phyloP scores from a whole-genome alignment of 2,797 vertebrate genomes.

The Notolepis coatsorum region DNA sequence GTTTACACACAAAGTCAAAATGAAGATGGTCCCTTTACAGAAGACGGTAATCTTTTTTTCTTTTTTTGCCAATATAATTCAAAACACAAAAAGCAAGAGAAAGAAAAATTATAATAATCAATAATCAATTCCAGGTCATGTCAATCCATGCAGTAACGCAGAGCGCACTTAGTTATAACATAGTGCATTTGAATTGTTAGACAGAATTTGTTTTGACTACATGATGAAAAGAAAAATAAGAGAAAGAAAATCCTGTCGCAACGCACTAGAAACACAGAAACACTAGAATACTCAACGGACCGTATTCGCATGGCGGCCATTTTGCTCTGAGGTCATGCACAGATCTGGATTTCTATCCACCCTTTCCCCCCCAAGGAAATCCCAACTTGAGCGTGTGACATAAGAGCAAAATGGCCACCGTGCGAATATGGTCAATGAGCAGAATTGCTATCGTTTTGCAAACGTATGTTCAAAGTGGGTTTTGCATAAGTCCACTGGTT shows the following conservation, averaged over 20 bases:
- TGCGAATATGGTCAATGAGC: too few species aligned
- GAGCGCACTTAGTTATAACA: slow-evolving; percentile 55
- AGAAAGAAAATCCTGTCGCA: slow-evolving; percentile 36
- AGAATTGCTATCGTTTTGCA: slow-evolving; percentile 39
- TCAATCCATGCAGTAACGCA: slow-evolving; percentile 61
- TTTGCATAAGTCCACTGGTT: slow-evolving; percentile 33
- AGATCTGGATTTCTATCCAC: too few species aligned
- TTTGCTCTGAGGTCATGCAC: too few species aligned
- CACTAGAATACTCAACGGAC: slow-evolving; percentile 27
- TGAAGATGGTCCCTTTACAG: slow-evolving; percentile 66
- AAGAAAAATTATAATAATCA: slow-evolving; percentile 28
- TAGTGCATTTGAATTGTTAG: slow-evolving; percentile 63
- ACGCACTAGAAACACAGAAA: slow-evolving; percentile 32
- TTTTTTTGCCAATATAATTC: slow-evolving; percentile 39
- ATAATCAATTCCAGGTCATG: slow-evolving; percentile 52
- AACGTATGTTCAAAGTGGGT: slow-evolving; percentile 7
- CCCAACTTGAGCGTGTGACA: too few species aligned
- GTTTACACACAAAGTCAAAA: slow-evolving; percentile 50
- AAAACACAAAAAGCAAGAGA: slow-evolving; percentile 45
- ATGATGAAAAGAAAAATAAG: slow-evolving; percentile 35
- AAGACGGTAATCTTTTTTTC: slow-evolving; percentile 30
- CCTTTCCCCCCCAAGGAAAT: too few species aligned
- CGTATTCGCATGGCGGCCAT: too few species aligned
- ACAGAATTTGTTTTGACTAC: slow-evolving; percentile 58
- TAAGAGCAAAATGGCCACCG: too few species aligned